Evolutionary conservation across 1,140 invertebrate species (phyloP).

Genomic region (Drosophila sulfurigaster): DNA sequence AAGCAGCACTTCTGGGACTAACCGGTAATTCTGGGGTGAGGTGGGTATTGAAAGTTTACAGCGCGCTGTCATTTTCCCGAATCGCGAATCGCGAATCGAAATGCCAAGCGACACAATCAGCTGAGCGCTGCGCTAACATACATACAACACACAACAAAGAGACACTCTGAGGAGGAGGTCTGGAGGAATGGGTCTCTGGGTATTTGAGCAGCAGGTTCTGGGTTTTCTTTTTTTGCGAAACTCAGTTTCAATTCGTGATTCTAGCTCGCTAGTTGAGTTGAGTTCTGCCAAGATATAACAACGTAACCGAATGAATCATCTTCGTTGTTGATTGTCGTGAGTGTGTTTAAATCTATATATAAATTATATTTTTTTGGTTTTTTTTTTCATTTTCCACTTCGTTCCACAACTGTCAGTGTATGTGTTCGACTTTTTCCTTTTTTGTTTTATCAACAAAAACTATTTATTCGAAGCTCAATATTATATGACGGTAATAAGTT

Average conservation of each 20-base stretch:
- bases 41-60: conserved; percentile 28
- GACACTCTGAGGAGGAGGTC: neutral
- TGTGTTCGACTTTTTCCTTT: conserved; percentile 24
- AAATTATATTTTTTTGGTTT: neutral
- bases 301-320: conserved; percentile 62
- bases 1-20: neutral
- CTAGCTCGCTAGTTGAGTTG: conserved; percentile 56
- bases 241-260: conserved; percentile 64
- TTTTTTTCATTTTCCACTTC: conserved; percentile 43
- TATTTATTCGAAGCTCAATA: conserved; percentile 65
- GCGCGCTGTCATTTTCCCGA: conserved; percentile 38
- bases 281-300: conserved; percentile 48
- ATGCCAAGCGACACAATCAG: conserved; percentile 40
- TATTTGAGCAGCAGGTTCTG: conserved; percentile 57
- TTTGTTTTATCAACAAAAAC: conserved; percentile 54
- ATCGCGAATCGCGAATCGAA: conserved; percentile 28
- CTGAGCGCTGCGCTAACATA: conserved; percentile 22
- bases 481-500: conserved; percentile 50
- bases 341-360: conserved; percentile 32
- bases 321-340: conserved; percentile 53
- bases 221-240: conserved; percentile 65
- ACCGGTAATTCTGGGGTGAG: conserved; percentile 29
- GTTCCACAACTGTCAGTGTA: conserved; percentile 10
- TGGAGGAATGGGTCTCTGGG: neutral
- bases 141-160: neutral